Percentiles rank a stretch among this genome's conserved stretches.
Evolutionary conservation across 2,797 vertebrate genomes (phyloP).

Genomic region (Holocentrus rufus): DNA sequence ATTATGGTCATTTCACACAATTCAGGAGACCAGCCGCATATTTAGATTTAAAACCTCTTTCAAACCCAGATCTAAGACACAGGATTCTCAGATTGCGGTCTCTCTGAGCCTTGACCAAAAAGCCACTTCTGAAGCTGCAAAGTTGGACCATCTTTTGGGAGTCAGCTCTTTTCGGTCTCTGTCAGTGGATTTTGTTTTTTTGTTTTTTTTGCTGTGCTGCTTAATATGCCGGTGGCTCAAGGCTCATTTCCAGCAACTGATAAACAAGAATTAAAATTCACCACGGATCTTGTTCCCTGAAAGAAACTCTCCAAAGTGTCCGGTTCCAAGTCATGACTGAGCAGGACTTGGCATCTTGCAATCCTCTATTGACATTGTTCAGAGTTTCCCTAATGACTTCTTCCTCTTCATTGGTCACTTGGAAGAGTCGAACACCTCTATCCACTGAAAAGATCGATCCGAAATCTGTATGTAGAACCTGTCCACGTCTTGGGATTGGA

Average conservation of each 20-base stretch:
- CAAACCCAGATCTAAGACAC: slow-evolving; percentile 13
- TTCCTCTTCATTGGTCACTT: neutral
- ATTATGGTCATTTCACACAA: too few relatives aligned
- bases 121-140: neutral
- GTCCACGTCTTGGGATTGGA: neutral
- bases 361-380: neutral
- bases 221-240: neutral
- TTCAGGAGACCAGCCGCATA: too few relatives aligned
- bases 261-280: slow-evolving; percentile 3
- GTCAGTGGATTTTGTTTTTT: neutral
- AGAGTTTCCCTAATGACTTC: neutral
- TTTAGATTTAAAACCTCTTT: too few relatives aligned
- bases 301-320: neutral
- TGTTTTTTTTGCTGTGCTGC: neutral
- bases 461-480: neutral
- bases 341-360: neutral
- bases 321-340: neutral
- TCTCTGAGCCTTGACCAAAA: neutral
- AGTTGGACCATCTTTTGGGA: neutral
- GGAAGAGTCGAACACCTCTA: neutral
- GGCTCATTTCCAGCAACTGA: neutral
- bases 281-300: neutral
- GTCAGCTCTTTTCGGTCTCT: slow-evolving; percentile 5
- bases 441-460: neutral
- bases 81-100: neutral